A percentile compares a stretch with the other conserved stretches of the same genome.
Evolutionary conservation across 2,888 invertebrate genomes (phyloP).

Genomic region (Stenoptilia bipunctidactyla): DNA sequence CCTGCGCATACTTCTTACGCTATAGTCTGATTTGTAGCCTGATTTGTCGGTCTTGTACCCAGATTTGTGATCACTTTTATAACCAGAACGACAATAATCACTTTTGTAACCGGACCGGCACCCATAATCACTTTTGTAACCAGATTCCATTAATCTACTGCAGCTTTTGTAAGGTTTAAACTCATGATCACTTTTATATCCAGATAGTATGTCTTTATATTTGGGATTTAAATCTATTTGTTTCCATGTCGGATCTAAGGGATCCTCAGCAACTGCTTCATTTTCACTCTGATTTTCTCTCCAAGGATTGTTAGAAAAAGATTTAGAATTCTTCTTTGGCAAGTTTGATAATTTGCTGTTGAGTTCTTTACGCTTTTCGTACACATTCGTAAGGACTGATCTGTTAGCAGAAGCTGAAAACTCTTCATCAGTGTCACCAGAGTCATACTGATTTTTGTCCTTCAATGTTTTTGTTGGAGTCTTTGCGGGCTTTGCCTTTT

Average conservation of each 20-base stretch:
- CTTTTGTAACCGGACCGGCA: conserved; percentile 64
- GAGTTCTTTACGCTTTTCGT: conserved; percentile 62
- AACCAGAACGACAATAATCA: conserved; percentile 67
- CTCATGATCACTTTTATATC: conserved; percentile 73
- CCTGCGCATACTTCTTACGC: conserved; percentile 57
- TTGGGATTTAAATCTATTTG: conserved; percentile 75
- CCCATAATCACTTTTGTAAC: conserved; percentile 74
- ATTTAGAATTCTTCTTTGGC: conserved; percentile 47
- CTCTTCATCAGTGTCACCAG: conserved; percentile 50
- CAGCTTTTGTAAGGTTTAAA: conserved; percentile 65
- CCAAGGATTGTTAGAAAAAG: conserved; percentile 46
- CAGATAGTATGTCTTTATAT: conserved; percentile 71
- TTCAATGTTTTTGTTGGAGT: conserved; percentile 45
- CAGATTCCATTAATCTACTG: conserved; percentile 66
- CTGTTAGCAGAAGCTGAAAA: conserved; percentile 37
- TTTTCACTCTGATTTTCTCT: conserved; percentile 63
- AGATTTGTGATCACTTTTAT: conserved; percentile 73
- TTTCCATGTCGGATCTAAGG: conserved; percentile 74
- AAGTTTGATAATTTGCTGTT: conserved; percentile 53
- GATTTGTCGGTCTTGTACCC: conserved; percentile 74
- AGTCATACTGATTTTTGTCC: conserved; percentile 60
- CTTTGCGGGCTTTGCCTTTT: conserved; percentile 43
- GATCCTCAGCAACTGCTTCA: conserved; percentile 66
- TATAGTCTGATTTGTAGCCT: conserved; percentile 72
- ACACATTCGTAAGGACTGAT: conserved; percentile 60